Evolutionary conservation across 2,113 vertebrate genomes (phyloP).

Genomic region (Pelodiscus sinensis): DNA sequence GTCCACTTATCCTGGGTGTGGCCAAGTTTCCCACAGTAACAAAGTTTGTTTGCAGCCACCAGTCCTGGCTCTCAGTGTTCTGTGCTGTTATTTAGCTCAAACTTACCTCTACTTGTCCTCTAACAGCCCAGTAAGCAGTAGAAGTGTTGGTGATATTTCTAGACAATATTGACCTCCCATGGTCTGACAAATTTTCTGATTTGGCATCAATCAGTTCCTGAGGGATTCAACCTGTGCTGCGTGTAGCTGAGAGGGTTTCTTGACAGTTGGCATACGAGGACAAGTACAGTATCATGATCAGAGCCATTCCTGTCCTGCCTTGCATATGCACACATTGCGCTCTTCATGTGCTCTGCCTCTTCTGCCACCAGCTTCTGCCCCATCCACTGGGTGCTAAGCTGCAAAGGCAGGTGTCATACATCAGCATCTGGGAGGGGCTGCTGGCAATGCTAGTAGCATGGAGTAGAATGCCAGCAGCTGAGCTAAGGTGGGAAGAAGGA

Average conservation of each 20-base stretch:
- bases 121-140: too few relatives aligned
- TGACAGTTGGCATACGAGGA: background rate
- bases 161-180: too few relatives aligned
- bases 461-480: fast-evolving
- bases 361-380: background rate
- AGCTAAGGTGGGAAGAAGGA: fast-evolving
- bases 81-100: too few relatives aligned
- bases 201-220: too few relatives aligned
- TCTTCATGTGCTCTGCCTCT: background rate
- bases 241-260: background rate
- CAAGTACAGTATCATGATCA: background rate
- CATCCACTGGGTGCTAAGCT: background rate
- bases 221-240: too few relatives aligned
- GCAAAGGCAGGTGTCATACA: background rate
- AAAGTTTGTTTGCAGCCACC: too few relatives aligned
- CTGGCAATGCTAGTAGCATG: background rate
- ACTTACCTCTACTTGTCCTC: too few relatives aligned
- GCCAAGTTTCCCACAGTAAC: too few relatives aligned
- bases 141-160: too few relatives aligned
- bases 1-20: too few relatives aligned
- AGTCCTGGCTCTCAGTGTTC: too few relatives aligned
- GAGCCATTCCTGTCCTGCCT: background rate
- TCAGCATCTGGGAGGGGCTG: background rate
- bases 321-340: background rate
- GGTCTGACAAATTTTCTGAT: too few relatives aligned